Percentiles rank a stretch among this genome's conserved stretches.
These are phyloP conservation scores for Tyria jacobaeae DNA, from an alignment of 2,888 invertebrate species.

Conservation along the genomic window DNA sequence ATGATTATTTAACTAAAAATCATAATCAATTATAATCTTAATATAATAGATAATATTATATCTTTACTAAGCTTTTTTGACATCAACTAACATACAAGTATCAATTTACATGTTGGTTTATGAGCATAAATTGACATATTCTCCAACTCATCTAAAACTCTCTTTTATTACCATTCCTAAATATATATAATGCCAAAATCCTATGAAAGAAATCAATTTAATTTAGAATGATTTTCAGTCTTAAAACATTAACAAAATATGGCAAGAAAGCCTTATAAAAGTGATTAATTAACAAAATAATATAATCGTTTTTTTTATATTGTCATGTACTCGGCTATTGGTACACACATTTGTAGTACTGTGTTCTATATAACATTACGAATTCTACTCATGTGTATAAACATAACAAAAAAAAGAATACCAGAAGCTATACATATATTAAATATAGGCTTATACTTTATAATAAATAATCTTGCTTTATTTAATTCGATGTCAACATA, in stretches of 20 bases:
- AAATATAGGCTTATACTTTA: background rate
- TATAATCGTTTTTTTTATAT: conserved; percentile 11
- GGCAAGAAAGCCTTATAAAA: conserved; percentile 54
- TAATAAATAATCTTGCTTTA: background rate
- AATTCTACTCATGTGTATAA: conserved; percentile 29
- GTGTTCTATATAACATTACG: conserved; percentile 41
- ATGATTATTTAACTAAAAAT: background rate
- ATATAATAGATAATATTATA: too few species aligned
- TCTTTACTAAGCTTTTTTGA: conserved; percentile 5
- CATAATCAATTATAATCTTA: conserved; percentile 6
- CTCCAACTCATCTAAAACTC: background rate
- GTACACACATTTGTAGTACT: conserved; percentile 14
- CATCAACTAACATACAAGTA: conserved; percentile 9
- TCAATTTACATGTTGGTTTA: conserved; percentile 10
- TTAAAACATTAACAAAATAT: conserved; percentile 50
- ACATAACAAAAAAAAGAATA: background rate
- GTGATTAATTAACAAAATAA: conserved; percentile 6
- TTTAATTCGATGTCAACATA: conserved; percentile 6
- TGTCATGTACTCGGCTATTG: conserved; percentile 45
- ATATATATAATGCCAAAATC: conserved; percentile 24
- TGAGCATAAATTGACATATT: conserved; percentile 16
- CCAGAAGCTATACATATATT: background rate
- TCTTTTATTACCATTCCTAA: background rate
- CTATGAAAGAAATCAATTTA: conserved; percentile 25
- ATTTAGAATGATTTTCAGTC: conserved; percentile 50